These are phyloP conservation scores for Drosophila pseudoobscura DNA, from an alignment of 1,140 invertebrate genomes.

Conservation along the genomic window DNA sequence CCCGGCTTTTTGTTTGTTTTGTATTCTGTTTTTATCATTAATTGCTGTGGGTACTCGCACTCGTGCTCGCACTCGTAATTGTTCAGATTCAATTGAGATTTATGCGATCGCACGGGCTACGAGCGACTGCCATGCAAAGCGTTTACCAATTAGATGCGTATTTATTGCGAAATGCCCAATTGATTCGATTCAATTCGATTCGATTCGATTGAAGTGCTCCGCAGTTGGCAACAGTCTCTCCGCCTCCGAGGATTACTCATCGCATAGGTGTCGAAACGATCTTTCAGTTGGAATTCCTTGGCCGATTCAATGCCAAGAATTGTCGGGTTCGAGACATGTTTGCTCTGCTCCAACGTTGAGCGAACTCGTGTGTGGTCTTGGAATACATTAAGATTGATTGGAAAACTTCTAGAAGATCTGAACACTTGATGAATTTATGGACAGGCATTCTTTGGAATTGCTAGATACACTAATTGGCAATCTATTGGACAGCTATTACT, in stretches of 20 bases:
- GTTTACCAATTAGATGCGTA: conserved; percentile 55
- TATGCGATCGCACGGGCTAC: conserved; percentile 34
- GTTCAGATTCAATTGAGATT: conserved; percentile 76
- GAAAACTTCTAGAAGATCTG: conserved; percentile 4
- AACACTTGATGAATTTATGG: not conserved
- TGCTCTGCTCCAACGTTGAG: not conserved
- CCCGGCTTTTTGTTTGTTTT: conserved; percentile 50
- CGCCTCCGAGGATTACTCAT: conserved; percentile 8
- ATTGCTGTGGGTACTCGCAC: conserved; percentile 50
- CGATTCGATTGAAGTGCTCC: not conserved
- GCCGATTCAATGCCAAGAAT: not conserved
- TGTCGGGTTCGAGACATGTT: not conserved
- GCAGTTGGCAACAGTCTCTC: conserved; percentile 3
- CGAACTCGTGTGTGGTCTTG: not conserved
- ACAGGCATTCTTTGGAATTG: too few relatives aligned
- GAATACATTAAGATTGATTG: too few relatives aligned
- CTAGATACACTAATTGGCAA: too few relatives aligned
- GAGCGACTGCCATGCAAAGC: conserved; percentile 34
- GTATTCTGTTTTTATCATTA: conserved; percentile 55
- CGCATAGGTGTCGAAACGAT: conserved; percentile 24
- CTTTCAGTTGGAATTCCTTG: not conserved
- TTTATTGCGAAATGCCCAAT: conserved; percentile 38
- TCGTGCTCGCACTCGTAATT: conserved; percentile 28
- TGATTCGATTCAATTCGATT: conserved; percentile 13
- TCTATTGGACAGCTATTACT: too few relatives aligned